Evolutionary conservation across 2,113 vertebrate genomes (phyloP).

Genomic region (Excalfactoria chinensis): DNA sequence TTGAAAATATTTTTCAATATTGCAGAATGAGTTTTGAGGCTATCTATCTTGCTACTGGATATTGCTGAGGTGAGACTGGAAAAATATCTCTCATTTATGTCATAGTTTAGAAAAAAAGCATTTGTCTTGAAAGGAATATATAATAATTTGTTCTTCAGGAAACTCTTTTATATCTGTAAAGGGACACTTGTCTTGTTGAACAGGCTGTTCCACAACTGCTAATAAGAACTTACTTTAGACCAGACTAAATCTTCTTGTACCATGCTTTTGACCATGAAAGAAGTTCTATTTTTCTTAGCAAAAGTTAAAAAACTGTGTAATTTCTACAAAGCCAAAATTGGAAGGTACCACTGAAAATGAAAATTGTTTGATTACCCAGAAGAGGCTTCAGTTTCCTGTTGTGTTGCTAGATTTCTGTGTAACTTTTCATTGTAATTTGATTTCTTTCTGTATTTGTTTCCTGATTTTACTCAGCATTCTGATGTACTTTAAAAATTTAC

Average conservation of each 20-base stretch:
- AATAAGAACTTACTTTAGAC: not conserved
- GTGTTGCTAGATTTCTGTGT: not conserved
- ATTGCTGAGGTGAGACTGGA: not conserved
- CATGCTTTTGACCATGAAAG: not conserved
- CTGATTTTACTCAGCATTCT: not conserved
- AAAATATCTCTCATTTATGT: not conserved
- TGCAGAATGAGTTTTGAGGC: not conserved
- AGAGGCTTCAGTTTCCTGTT: not conserved
- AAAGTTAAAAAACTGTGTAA: not conserved
- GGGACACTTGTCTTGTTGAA: not conserved
- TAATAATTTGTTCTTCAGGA: not conserved
- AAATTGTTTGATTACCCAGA: not conserved
- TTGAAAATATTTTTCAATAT: not conserved
- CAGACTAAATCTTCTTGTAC: not conserved
- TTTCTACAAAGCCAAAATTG: not conserved
- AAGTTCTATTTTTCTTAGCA: not conserved
- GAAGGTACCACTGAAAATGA: not conserved
- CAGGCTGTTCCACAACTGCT: not conserved
- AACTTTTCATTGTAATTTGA: not conserved
- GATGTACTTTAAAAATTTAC: not conserved
- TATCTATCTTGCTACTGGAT: not conserved
- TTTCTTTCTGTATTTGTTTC: not conserved
- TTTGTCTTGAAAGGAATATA: not conserved
- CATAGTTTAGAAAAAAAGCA: not conserved
- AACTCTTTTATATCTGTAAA: not conserved